phyloP scores from a whole-genome alignment of 64 coral and sea anemone genomes.

The Pocillopora verrucosa region DNA sequence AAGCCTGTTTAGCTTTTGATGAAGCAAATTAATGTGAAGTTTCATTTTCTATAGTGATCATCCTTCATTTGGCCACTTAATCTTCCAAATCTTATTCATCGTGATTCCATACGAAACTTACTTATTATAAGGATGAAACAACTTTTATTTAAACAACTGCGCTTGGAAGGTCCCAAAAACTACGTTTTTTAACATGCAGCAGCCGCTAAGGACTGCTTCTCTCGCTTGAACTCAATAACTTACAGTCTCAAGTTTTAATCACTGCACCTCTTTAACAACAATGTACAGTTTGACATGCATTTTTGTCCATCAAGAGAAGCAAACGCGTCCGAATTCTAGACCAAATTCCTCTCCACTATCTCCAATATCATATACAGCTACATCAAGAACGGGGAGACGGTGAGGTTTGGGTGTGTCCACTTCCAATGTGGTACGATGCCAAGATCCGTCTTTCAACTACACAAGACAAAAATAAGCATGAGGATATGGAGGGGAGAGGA shows the following conservation, averaged over 20 bases:
- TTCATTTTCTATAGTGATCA: neutral
- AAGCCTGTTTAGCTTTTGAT: no score
- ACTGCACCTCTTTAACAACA: neutral
- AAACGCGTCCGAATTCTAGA: slow-evolving; percentile 75
- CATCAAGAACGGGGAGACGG: slow-evolving; percentile 61
- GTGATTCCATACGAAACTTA: neutral
- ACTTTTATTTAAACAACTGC: neutral
- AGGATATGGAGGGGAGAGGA: neutral
- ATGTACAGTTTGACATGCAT: neutral
- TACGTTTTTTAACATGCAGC: neutral
- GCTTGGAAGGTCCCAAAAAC: neutral
- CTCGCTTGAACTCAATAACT: slow-evolving; percentile 12
- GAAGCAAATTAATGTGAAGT: no score
- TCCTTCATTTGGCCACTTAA: neutral
- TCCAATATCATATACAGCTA: slow-evolving; percentile 77
- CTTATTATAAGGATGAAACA: neutral
- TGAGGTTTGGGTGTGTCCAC: slow-evolving; percentile 64
- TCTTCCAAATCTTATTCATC: neutral
- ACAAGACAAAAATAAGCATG: neutral
- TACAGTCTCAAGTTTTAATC: slow-evolving; percentile 8
- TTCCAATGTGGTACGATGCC: slow-evolving; percentile 59
- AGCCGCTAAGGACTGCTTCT: neutral
- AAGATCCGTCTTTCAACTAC: slow-evolving; percentile 72
- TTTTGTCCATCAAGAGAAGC: slow-evolving; percentile 50
- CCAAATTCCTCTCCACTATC: slow-evolving; percentile 65